phyloP scores from a whole-genome alignment of 2,888 invertebrate species.

The Petrolisthes cinctipes region DNA sequence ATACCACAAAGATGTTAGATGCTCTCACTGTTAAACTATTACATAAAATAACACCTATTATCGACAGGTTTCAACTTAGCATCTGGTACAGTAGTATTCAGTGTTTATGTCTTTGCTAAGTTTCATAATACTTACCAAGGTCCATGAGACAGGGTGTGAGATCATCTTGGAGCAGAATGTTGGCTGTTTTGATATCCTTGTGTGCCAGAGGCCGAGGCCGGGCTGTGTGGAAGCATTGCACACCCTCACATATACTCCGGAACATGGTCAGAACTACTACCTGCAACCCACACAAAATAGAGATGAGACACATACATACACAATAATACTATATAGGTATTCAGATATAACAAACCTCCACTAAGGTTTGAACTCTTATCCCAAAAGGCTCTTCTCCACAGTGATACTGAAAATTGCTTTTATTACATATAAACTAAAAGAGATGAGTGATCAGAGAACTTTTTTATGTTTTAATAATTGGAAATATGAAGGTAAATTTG shows the following conservation, averaged over 20 bases:
- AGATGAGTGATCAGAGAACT: neutral
- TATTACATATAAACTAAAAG: too few relatives aligned
- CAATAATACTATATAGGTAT: neutral
- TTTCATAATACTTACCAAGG: slow-evolving; percentile 74
- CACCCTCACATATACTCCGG: slow-evolving; percentile 80
- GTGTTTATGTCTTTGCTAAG: neutral
- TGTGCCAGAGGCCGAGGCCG: slow-evolving; percentile 83
- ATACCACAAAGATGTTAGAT: too few relatives aligned
- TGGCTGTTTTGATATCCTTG: slow-evolving; percentile 87
- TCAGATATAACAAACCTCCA: neutral
- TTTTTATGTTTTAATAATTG: neutral
- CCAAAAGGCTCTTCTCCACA: too few relatives aligned
- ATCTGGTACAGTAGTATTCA: neutral
- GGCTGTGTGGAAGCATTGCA: slow-evolving; percentile 80
- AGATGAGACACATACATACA: neutral
- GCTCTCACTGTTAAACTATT: too few relatives aligned
- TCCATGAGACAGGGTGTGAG: slow-evolving; percentile 85
- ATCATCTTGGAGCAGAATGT: slow-evolving; percentile 82
- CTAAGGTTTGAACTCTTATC: too few relatives aligned
- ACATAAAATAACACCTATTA: too few relatives aligned
- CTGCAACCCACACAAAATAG: slow-evolving; percentile 25
- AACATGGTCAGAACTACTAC: slow-evolving; percentile 80
- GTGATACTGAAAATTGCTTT: too few relatives aligned
- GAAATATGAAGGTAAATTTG: too few relatives aligned
- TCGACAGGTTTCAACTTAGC: neutral